These are phyloP conservation scores for Drosophila maculinotata DNA, from an alignment of 2,888 invertebrate genomes.

Conservation along the genomic window DNA sequence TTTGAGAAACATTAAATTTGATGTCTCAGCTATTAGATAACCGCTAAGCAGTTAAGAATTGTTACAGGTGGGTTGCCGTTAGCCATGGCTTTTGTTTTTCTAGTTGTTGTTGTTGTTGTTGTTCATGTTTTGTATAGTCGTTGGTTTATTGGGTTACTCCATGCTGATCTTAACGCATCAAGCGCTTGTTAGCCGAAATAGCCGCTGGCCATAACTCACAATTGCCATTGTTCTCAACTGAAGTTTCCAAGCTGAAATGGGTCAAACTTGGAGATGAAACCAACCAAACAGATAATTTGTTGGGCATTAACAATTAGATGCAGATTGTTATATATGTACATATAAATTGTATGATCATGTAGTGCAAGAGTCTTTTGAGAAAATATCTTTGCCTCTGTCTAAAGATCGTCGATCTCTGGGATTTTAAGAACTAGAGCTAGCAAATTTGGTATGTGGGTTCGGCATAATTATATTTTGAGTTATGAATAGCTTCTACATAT, in stretches of 20 bases:
- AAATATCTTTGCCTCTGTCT: too few relatives aligned
- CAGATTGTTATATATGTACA: constrained; percentile 15
- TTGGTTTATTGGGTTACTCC: constrained; percentile 39
- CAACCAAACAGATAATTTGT: constrained; percentile 16
- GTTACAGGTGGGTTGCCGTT: constrained; percentile 30
- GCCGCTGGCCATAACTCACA: constrained; percentile 49
- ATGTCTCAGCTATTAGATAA: constrained; percentile 56
- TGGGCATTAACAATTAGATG: constrained; percentile 41
- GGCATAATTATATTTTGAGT: too few relatives aligned
- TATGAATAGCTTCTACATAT: too few relatives aligned
- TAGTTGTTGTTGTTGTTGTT: background rate
- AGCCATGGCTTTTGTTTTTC: constrained; percentile 10
- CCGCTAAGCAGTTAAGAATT: constrained; percentile 39
- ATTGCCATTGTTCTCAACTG: constrained; percentile 61
- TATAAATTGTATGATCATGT: background rate
- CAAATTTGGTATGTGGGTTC: background rate
- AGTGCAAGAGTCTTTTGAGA: too few relatives aligned
- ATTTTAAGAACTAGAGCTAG: background rate
- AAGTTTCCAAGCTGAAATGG: constrained; percentile 50
- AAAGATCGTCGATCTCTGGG: background rate
- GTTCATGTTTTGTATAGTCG: constrained; percentile 1
- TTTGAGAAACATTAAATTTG: constrained; percentile 36
- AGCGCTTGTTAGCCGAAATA: constrained; percentile 55
- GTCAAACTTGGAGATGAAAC: constrained; percentile 47
- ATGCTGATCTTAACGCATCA: constrained; percentile 21